Percentiles rank a stretch among this genome's conserved stretches.
Evolutionary conservation across 1,140 invertebrate genomes (phyloP).

Genomic region (Trialeurodes vaporariorum): DNA sequence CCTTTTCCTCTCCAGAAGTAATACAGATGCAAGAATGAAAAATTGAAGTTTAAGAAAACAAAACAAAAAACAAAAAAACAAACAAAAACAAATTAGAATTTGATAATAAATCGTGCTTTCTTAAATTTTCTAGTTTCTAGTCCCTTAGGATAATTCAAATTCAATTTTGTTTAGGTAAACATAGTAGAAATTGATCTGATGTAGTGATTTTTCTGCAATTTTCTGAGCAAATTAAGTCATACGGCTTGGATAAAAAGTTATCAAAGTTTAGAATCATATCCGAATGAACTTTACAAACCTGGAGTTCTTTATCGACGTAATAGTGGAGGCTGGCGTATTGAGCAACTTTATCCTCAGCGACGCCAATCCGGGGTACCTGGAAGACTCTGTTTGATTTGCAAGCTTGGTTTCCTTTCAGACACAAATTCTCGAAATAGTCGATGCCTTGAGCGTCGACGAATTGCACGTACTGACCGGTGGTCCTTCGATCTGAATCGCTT

Average conservation of each 20-base stretch:
- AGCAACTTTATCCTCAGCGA: slow-evolving; percentile 77
- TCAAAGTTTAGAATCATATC: background rate
- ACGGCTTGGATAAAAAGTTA: background rate
- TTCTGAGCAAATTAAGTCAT: background rate
- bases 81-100: too few species aligned
- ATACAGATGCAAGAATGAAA: too few species aligned
- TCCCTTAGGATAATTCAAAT: background rate
- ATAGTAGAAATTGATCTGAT: background rate
- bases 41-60: too few species aligned
- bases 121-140: too few species aligned
- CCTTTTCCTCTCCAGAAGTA: too few species aligned
- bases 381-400: slow-evolving; percentile 68
- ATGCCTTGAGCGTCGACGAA: slow-evolving; percentile 80
- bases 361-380: slow-evolving; percentile 67
- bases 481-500: slow-evolving; percentile 75
- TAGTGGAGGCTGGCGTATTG: slow-evolving; percentile 85
- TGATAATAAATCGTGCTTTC: too few species aligned
- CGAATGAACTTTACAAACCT: slow-evolving; percentile 38
- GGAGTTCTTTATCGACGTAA: slow-evolving; percentile 84
- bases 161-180: background rate
- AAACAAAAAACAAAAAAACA: too few species aligned
- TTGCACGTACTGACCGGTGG: slow-evolving; percentile 68
- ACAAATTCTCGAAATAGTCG: slow-evolving; percentile 93
- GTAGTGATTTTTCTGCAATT: background rate
- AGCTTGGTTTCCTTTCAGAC: slow-evolving; percentile 67